Base-by-base conservation (phyloP, 2,113 vertebrate species). In the Festucalex cinctus region DNA sequence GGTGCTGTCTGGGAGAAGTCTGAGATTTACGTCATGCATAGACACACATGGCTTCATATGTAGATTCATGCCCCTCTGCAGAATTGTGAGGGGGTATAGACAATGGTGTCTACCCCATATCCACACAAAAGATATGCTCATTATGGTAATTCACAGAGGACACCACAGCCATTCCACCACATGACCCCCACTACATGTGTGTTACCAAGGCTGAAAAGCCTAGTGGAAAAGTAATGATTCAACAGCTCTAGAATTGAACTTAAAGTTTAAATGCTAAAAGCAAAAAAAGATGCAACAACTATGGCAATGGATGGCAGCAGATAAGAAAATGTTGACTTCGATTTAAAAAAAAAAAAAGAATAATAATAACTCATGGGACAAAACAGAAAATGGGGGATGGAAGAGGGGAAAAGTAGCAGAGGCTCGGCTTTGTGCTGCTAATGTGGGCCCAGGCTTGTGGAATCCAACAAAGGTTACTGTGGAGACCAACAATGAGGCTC, bases 401-500 rank as follows among this genome's bases (percentile, higher is more conserved):
- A 53, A 49, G 46, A 22, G 65, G 76, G 39, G 68, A 74, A 69
- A 64, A 70, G 35, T 61, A 69, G 72, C 20, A 68, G 77, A 81
- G 87, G 71, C 79, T 79, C 67, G 9, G 77, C 86, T 87, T 92
- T 93, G 90, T 91, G 85, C 86, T 91, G 87, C 88, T 87, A 92
- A 92, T 91, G 82, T 62, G 36, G 36, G 75, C 75, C 83, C 83
- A 85, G 81, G 83, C 82, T 76, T 68, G 82, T 63, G 58, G 68
- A 62, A 83, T 76, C 75, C 75, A 89, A 91, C 86, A 92, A 92
- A 92, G 86, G 91, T 91, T 93, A 75, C 88, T 78, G 85, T 91
- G 90, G 91, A 87, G 88, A 92, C 85, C 85, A 83, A 89, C 88
- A 92, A 91, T 86, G 78, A 75, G 79, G 73, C 77, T 82, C 58